Base-by-base conservation (phyloP, 2,113 vertebrate genomes). In the Leptosomus discolor region DNA sequence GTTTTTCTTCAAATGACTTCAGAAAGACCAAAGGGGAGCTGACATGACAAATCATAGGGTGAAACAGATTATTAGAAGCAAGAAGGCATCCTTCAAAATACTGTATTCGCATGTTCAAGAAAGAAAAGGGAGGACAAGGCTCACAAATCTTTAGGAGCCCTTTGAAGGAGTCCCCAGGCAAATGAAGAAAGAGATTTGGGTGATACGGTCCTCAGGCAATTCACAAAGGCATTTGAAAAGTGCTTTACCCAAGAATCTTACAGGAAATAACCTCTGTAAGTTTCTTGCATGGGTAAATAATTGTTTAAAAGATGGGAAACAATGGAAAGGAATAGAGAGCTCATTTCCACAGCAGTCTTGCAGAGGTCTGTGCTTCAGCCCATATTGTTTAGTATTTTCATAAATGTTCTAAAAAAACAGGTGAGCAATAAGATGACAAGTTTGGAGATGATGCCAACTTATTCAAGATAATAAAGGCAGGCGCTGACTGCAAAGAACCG, bases 1-100 rank as follows among this genome's bases (percentile, higher is more conserved):
- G 97, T 26, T 97, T 95, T 96, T 90, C 93, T 96, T 97, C 96
- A 96, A 85, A 92, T 93, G 77, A 84, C 81, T 96, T 94, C 61
- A 92, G 92, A 79, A 96, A 82, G 90, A 90, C 94, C 63, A 79
- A 95, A 93, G 65, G 48, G 56, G 74, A 95, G 50, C 61, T 85
- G 78, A 96, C 81, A 85, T 65, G 93, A 96, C 94, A 92, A 96
- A 96, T 96, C 87, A 57, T 61, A 88, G 53, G 74, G 74, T 85
- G 58, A 85, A 96, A 9, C 43, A 81, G 86, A 86, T 96, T 96
- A 90, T 92, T 93, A 85, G 74, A 90, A 95, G 81, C 74, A 96
- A 97, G 90, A 64, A 85, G 60, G 36, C 81, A 95, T 95, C 90
- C 69, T 96, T 96, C 92, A 96, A 95, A 74, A 79, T 73, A 70